Base-by-base conservation (phyloP, 2,888 invertebrate species). In the Ecdyonurus torrentis region DNA sequence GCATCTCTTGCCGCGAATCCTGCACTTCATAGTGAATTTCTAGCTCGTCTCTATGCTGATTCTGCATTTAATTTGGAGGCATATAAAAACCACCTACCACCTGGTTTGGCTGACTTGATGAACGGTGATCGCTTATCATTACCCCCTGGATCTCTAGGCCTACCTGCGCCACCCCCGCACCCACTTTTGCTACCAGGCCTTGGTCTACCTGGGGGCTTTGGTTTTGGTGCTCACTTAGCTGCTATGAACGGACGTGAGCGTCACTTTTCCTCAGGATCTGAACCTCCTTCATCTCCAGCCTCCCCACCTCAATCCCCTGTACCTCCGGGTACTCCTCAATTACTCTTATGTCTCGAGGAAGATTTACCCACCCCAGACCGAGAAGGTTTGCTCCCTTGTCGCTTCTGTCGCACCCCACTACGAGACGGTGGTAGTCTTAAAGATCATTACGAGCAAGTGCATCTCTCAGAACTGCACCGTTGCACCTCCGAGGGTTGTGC, bases 401-500 rank as follows among this genome's bases (percentile, higher is more conserved):
- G 85, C 66, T 81, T 86, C 69, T 89, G 88, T 71, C 79, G 81
- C 70, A 81, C 82, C 67, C 75, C 78, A 66, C 83, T 86, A 71
- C 79, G 80, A 67, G 84, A 84, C 70, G 75, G 83, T 59, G 73
- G 79, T 19, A 78, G 81, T 61, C 76, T 88, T 66, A 85, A 86
- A 72, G 82, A 85, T 67, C 89, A 89, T 74, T 87, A 86, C 76
- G 86, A 87, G 73, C 79, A 77, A 66, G 76, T 80, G 60, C 89
- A 89, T 71, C 73, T 78, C 37, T 79, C 82, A 64, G 85, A 88
- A 64, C 81, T 88, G 75, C 85, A 84, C 70, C 80, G 83, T 66
- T 90, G 90, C 76, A 83, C 85, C n/a, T 78, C 87, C 61, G 81
- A 81, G 64, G 88, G 88, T 18, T 89, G 90, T 74, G 84, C 83